A percentile compares a stretch with the other conserved stretches of the same genome.
phyloP scores from a whole-genome alignment of 2,888 invertebrate species.

The Lasioglossum marginatum region DNA sequence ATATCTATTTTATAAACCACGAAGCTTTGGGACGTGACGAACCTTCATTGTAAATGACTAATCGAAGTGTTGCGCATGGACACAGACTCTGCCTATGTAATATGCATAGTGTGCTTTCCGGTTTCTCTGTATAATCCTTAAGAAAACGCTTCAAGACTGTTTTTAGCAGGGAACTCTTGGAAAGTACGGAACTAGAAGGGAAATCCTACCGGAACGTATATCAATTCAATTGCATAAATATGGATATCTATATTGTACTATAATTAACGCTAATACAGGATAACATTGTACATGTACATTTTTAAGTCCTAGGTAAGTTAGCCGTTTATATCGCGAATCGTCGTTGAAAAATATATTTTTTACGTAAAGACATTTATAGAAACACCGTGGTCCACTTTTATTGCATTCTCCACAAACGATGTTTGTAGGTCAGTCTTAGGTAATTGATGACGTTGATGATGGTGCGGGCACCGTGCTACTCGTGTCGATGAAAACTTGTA shows the following conservation, averaged over 20 bases:
- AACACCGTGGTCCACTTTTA: constrained; percentile 67
- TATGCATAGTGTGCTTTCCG: constrained; percentile 47
- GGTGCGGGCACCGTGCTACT: constrained; percentile 49
- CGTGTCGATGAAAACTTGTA: constrained; percentile 76
- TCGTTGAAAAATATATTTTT: constrained; percentile 84
- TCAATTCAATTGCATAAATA: constrained; percentile 27
- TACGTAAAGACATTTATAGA: constrained; percentile 81
- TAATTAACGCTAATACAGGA: constrained; percentile 67
- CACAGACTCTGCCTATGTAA: constrained; percentile 41
- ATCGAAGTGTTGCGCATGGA: constrained; percentile 27
- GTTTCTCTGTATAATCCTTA: constrained; percentile 44
- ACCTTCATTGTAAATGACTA: constrained; percentile 15
- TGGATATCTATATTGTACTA: constrained; percentile 45
- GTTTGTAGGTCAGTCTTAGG: constrained; percentile 27
- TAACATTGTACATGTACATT: constrained; percentile 72
- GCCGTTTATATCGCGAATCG: constrained; percentile 75
- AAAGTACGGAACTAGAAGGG: constrained; percentile 29
- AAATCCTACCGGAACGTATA: constrained; percentile 31
- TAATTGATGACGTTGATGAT: constrained; percentile 41
- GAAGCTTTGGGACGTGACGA: not conserved
- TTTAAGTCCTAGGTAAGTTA: constrained; percentile 69
- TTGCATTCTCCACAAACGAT: constrained; percentile 34
- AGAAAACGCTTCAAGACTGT: constrained; percentile 46
- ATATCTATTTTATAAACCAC: constrained; percentile 27
- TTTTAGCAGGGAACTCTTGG: constrained; percentile 17